Conservation (phyloP, 2,113 vertebrate species). For the Semnornis frantzii region DNA sequence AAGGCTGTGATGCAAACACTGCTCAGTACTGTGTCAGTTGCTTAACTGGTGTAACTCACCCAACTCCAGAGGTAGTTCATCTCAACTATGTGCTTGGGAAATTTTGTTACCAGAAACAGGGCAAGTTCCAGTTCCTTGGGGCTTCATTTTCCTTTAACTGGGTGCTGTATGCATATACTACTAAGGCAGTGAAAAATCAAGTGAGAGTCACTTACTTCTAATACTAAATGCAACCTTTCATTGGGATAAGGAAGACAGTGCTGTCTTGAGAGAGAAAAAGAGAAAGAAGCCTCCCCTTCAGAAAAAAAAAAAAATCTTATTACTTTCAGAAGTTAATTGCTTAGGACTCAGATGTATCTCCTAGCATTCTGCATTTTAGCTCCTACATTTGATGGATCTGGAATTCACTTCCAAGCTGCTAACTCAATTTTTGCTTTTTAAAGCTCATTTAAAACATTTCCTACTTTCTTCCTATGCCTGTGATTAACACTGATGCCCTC, state of each 20-base stretch:
- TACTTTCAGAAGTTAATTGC: slow-evolving; percentile 38
- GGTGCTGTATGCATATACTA: background rate
- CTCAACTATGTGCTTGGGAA: background rate
- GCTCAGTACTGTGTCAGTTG: background rate
- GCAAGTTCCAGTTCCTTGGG: background rate
- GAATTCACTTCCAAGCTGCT: slow-evolving; percentile 32
- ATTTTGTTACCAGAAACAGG: background rate
- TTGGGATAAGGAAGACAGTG: background rate
- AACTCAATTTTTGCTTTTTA: slow-evolving; percentile 34
- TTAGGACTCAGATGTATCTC: background rate
- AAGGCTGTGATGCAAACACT: background rate
- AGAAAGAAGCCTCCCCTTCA: background rate
- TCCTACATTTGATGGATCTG: background rate
- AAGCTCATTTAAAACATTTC: slow-evolving; percentile 56
- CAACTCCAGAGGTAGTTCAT: background rate
- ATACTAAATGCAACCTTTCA: background rate
- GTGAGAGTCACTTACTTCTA: background rate
- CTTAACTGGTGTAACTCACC: background rate
- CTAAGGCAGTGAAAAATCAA: background rate
- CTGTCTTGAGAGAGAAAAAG: background rate
- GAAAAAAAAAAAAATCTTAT: background rate
- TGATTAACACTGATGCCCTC: slow-evolving; percentile 59
- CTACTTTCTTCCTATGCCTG: slow-evolving; percentile 18
- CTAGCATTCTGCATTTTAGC: background rate
- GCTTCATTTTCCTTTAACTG: background rate